These are phyloP conservation scores for Pteronotus mesoamericanus DNA, from an alignment of 2,797 vertebrate species.

Conservation along the genomic window DNA sequence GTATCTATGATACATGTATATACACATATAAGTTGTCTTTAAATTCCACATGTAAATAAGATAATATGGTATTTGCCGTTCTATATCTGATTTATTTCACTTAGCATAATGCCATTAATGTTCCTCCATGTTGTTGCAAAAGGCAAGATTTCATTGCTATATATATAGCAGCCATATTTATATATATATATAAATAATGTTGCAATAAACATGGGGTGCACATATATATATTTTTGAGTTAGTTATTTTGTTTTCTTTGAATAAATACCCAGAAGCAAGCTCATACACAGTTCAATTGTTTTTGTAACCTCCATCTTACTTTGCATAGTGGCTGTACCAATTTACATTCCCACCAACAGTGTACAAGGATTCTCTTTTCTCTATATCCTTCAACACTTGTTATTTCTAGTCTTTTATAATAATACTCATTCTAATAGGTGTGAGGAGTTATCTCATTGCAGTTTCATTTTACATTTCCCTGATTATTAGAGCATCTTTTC, in stretches of 20 bases:
- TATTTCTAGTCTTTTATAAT: not conserved
- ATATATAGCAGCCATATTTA: too few species aligned
- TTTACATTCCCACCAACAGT: not conserved
- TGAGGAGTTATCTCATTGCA: not conserved
- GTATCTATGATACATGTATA: not conserved
- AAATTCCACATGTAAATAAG: not conserved
- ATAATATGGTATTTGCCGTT: not conserved
- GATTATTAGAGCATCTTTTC: not conserved
- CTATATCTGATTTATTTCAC: not conserved
- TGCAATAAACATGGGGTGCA: not conserved
- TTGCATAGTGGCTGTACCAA: not conserved
- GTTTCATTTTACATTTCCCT: not conserved
- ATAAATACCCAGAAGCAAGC: not conserved
- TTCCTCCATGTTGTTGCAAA: not conserved
- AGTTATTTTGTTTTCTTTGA: not conserved
- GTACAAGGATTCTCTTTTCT: not conserved
- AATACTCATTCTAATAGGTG: not conserved
- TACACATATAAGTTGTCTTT: not conserved
- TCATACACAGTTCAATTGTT: not conserved
- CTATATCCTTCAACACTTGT: not conserved
- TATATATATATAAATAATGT: not conserved
- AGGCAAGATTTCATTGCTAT: not conserved
- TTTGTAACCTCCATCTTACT: not conserved
- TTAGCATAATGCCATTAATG: not conserved
- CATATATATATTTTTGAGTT: not conserved